Evolutionary conservation across 2,888 invertebrate genomes (phyloP).

Genomic region (Himalopsyche kuldschensis): DNA sequence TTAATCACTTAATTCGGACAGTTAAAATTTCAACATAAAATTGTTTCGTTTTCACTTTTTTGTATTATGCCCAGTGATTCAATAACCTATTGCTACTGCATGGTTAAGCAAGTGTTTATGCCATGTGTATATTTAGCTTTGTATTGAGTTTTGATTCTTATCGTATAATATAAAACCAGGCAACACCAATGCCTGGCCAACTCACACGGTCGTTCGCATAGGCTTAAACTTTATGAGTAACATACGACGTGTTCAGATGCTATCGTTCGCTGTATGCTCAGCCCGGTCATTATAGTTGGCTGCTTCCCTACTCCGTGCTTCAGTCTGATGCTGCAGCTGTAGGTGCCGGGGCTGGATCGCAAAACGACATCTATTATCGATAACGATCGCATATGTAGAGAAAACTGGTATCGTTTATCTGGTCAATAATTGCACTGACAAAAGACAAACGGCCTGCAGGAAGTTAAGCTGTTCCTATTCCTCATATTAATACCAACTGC

Average conservation of each 20-base stretch:
- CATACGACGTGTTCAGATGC: neutral
- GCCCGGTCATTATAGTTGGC: neutral
- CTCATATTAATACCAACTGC: too few relatives aligned
- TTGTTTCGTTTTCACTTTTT: too few relatives aligned
- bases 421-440: neutral
- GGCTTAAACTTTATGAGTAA: neutral
- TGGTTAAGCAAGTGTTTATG: too few relatives aligned
- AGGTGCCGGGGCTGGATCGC: neutral
- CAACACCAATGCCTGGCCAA: neutral
- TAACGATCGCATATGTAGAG: slow-evolving; percentile 2
- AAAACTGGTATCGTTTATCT: neutral
- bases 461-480: neutral
- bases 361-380: neutral
- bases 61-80: too few relatives aligned
- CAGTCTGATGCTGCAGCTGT: too few relatives aligned
- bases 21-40: too few relatives aligned
- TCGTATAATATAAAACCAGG: too few relatives aligned
- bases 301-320: neutral
- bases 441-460: neutral
- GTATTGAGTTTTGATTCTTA: too few relatives aligned
- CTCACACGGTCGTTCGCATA: neutral
- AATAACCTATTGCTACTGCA: too few relatives aligned
- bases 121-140: too few relatives aligned
- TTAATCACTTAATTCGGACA: too few relatives aligned
- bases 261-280: neutral